Percentiles rank a stretch among this genome's conserved stretches.
Conservation (phyloP, 2,113 vertebrate genomes). For the Sinocyclocheilus anophthalmus region DNA sequence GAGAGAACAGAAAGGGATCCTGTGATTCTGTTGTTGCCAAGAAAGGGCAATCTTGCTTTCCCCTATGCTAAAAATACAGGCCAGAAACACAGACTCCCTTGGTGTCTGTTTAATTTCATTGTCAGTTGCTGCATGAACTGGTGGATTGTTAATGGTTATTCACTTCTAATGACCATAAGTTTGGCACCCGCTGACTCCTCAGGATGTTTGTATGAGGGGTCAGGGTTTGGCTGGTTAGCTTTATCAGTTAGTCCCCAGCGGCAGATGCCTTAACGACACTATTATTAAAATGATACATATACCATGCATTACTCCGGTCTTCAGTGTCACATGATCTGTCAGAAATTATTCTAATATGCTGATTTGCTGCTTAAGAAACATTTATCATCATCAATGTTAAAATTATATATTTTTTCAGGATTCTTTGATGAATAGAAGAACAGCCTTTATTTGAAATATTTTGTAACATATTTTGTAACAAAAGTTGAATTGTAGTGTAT, state of each 20-base stretch:
- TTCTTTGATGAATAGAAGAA: too few relatives aligned
- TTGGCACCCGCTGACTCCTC: not conserved
- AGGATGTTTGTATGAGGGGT: not conserved
- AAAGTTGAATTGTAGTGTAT: too few relatives aligned
- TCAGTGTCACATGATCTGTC: not conserved
- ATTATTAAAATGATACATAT: too few relatives aligned
- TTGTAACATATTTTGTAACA: too few relatives aligned
- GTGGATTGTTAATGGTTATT: conserved; percentile 11
- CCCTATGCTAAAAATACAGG: conserved; percentile 36
- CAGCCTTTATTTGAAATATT: too few relatives aligned
- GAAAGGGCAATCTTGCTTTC: conserved; percentile 27
- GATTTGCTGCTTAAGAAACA: too few relatives aligned
- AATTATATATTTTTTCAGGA: too few relatives aligned
- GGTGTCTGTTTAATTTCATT: conserved; percentile 43
- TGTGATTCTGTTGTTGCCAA: conserved; percentile 23
- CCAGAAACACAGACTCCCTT: conserved; percentile 4
- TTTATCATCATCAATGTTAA: too few relatives aligned
- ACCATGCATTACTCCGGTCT: too few relatives aligned
- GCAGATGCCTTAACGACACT: too few relatives aligned
- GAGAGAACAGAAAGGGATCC: not conserved
- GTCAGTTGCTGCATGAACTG: conserved; percentile 2
- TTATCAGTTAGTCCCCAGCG: too few relatives aligned
- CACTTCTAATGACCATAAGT: not conserved
- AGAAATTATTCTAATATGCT: not conserved
- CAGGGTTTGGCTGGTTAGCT: too few relatives aligned